Conservation (phyloP, 2,797 vertebrate genomes). For the Gymnocypris eckloni region DNA sequence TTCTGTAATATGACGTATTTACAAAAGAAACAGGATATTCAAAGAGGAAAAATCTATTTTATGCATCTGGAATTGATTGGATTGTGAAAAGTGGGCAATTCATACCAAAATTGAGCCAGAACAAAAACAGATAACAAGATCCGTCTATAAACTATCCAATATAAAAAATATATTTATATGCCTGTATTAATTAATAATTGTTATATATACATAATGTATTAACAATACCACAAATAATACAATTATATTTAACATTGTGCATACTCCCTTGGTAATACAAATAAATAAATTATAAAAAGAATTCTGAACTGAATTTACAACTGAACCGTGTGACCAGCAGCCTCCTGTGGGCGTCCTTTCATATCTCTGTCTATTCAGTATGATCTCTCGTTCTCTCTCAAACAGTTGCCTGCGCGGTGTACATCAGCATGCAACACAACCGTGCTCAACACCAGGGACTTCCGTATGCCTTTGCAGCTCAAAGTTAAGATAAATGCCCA, state of each 20-base stretch:
- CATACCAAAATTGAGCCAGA: not conserved
- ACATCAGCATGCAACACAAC: constrained; percentile 15
- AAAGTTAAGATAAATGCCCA: constrained; percentile 25
- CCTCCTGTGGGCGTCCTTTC: not conserved
- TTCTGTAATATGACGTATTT: not conserved
- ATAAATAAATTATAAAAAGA: not conserved
- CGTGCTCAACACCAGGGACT: not conserved
- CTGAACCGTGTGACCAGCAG: not conserved
- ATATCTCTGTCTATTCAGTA: constrained; percentile 9
- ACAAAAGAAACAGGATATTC: constrained; percentile 2
- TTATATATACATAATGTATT: no score
- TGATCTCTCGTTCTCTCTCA: not conserved
- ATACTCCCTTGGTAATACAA: not conserved
- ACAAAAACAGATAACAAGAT: not conserved
- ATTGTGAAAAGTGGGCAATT: constrained; percentile 21
- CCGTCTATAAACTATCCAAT: not conserved
- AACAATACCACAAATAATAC: no score
- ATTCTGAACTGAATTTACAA: constrained; percentile 2
- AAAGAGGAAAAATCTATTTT: not conserved
- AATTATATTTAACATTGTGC: no score
- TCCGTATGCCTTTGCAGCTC: not conserved
- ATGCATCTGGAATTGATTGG: not conserved
- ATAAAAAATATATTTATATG: not conserved
- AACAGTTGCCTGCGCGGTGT: not conserved
- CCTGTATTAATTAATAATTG: no score